Evolutionary conservation across 1,140 invertebrate species (phyloP).

Genomic region (Achroia grisella): DNA sequence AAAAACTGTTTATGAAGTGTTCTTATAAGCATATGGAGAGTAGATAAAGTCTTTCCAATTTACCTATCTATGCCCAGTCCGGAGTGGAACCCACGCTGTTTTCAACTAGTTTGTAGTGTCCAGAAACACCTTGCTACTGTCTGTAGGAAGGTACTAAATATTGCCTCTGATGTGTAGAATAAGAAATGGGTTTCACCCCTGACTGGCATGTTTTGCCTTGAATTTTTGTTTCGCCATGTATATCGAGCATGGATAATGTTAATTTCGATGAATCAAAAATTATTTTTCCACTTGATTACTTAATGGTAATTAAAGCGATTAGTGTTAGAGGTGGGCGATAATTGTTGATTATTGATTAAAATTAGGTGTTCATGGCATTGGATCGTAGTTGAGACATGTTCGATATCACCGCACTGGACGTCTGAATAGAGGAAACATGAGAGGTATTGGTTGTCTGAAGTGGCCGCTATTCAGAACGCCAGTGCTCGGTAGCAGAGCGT

Average conservation of each 20-base stretch:
- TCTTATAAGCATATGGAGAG: slow-evolving; percentile 61
- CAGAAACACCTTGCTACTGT: slow-evolving; percentile 13
- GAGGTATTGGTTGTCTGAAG: too few relatives aligned
- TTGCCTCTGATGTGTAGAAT: slow-evolving; percentile 19
- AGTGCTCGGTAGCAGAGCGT: slow-evolving; percentile 33
- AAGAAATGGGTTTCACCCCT: slow-evolving; percentile 9
- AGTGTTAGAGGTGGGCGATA: slow-evolving; percentile 66
- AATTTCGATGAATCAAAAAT: slow-evolving; percentile 64
- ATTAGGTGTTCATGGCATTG: slow-evolving; percentile 67
- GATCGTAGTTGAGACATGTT: slow-evolving; percentile 44
- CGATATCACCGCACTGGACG: slow-evolving; percentile 10
- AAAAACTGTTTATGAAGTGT: slow-evolving; percentile 70
- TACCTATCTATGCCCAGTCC: slow-evolving; percentile 9
- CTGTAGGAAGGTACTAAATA: slow-evolving; percentile 13
- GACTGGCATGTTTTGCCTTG: slow-evolving; percentile 34
- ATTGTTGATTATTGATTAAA: slow-evolving; percentile 73
- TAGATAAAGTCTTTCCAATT: slow-evolving; percentile 30
- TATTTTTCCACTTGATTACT: slow-evolving; percentile 70
- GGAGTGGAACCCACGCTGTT: slow-evolving; percentile 8
- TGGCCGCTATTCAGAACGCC: slow-evolving; percentile 1
- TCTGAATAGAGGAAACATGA: slow-evolving; percentile 2
- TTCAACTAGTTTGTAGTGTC: slow-evolving; percentile 17
- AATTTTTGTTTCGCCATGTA: slow-evolving; percentile 56
- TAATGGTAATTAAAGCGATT: slow-evolving; percentile 61
- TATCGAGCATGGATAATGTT: slow-evolving; percentile 44